Evolutionary conservation across 2,888 invertebrate genomes (phyloP).

Genomic region (Leptogaster cylindrica): DNA sequence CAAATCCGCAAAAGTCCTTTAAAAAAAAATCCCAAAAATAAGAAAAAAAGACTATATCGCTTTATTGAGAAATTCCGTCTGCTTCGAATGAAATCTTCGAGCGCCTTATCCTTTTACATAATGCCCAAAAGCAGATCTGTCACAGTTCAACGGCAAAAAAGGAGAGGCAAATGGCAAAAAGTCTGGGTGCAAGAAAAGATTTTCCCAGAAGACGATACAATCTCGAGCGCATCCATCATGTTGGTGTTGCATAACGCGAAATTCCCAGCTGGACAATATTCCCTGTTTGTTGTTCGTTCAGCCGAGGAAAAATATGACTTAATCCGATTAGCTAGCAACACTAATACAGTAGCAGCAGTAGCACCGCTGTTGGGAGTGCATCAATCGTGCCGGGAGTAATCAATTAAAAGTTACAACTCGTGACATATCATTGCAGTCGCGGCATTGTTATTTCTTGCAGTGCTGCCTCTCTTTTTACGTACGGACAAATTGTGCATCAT

Average conservation of each 20-base stretch:
- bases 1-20: too few species aligned
- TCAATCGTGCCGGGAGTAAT: conserved; percentile 27
- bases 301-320: conserved; percentile 31
- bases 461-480: background rate
- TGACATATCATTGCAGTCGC: conserved; percentile 8
- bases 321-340: conserved; percentile 31
- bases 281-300: conserved; percentile 9
- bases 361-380: conserved; percentile 3
- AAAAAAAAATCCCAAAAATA: too few species aligned
- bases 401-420: conserved; percentile 32
- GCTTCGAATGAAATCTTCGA: too few species aligned
- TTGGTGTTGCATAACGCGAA: conserved; percentile 23
- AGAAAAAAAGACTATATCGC: too few species aligned
- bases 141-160: too few species aligned
- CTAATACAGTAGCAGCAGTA: conserved; percentile 2
- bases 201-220: conserved; percentile 22
- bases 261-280: conserved; percentile 33
- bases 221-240: conserved; percentile 32
- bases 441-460: background rate
- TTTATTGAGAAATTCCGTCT: too few species aligned
- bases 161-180: too few species aligned
- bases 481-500: background rate
- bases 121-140: too few species aligned
- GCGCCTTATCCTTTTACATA: too few species aligned
- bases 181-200: too few species aligned